Conservation (phyloP, 2,888 invertebrate species). For the Halictus ligatus region DNA sequence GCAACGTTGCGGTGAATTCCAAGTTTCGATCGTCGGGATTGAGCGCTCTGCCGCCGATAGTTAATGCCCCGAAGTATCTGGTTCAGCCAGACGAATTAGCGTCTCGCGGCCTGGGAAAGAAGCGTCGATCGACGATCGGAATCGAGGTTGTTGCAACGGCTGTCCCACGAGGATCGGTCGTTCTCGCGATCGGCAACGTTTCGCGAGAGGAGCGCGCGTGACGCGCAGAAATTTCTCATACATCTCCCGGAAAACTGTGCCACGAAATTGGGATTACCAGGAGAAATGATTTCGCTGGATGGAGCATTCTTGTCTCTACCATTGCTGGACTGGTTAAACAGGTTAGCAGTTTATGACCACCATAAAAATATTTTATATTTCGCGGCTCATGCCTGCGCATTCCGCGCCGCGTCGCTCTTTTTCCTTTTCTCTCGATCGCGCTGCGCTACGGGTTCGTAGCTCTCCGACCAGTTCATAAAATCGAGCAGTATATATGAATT, state of each 20-base stretch:
- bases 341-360: conserved; percentile 82
- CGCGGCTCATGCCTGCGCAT: conserved; percentile 79
- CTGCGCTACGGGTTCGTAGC: conserved; percentile 51
- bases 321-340: conserved; percentile 81
- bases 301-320: conserved; percentile 62
- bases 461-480: neutral
- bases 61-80: conserved; percentile 24
- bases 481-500: neutral
- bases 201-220: neutral
- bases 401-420: conserved; percentile 65
- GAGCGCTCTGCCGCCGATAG: conserved; percentile 44
- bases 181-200: neutral
- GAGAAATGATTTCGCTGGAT: conserved; percentile 61
- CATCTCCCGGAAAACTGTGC: neutral
- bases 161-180: neutral
- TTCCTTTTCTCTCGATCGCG: conserved; percentile 59
- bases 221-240: neutral
- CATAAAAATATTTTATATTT: conserved; percentile 83
- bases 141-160: neutral
- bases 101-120: neutral
- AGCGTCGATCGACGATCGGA: neutral
- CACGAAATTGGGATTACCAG: conserved; percentile 19
- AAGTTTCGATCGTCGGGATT: conserved; percentile 32
- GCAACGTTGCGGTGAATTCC: conserved; percentile 37
- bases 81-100: neutral